Conservation (phyloP, 2,888 invertebrate genomes). For the Agriopis leucophaearia region DNA sequence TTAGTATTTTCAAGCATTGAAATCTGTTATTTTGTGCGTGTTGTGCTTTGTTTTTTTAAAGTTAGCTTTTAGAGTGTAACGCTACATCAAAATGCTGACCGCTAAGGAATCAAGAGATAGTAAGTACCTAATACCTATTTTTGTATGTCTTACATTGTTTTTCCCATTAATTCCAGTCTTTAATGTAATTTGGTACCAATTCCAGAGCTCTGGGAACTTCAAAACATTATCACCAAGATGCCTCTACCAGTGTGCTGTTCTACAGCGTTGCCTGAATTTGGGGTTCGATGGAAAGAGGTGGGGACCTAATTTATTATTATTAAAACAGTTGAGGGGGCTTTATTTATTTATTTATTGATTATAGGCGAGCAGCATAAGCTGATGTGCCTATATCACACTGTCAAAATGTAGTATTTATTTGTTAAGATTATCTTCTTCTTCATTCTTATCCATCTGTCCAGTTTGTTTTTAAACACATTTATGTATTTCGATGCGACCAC, state of each 20-base stretch:
- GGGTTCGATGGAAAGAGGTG: conserved; percentile 60
- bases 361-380: no score
- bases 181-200: background rate
- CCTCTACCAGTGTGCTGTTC: conserved; percentile 61
- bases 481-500: no score
- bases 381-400: no score
- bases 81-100: background rate
- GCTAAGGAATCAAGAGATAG: background rate
- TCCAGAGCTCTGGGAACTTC: conserved; percentile 64
- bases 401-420: no score
- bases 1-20: no score
- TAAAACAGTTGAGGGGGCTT: no score
- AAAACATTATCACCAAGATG: conserved; percentile 64
- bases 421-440: no score
- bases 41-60: background rate
- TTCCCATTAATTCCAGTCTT: background rate
- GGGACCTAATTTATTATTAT: background rate
- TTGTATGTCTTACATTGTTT: background rate
- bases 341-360: no score
- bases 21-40: no score
- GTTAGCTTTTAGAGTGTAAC: no score
- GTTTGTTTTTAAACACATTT: no score
- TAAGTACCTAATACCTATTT: background rate
- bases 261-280: conserved; percentile 67
- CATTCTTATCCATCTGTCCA: no score